These are phyloP conservation scores for Torymus texanus DNA, from an alignment of 2,888 invertebrate species.

Conservation along the genomic window DNA sequence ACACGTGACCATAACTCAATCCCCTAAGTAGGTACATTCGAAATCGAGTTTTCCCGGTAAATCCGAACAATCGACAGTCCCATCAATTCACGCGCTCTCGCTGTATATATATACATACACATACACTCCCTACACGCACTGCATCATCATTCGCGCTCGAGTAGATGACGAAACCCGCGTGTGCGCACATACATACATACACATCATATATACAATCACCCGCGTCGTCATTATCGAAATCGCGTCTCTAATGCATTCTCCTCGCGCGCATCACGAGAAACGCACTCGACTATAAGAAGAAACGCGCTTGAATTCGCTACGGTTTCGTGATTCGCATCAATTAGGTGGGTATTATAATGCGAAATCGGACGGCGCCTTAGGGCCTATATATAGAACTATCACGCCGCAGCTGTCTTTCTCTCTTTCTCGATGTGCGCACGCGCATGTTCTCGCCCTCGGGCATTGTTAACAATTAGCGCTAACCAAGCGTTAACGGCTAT, in stretches of 20 bases:
- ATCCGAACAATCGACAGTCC: background rate
- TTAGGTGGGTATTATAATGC: constrained; percentile 69
- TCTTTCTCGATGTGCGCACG: too few species aligned
- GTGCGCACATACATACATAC: background rate
- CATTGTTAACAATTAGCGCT: constrained; percentile 64
- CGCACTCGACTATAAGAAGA: constrained; percentile 50
- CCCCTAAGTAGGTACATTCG: background rate
- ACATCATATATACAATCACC: background rate
- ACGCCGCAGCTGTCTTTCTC: background rate
- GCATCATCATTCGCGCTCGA: too few species aligned
- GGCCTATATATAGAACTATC: constrained; percentile 51
- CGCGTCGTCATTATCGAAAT: constrained; percentile 8
- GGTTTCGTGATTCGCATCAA: constrained; percentile 69
- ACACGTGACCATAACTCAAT: constrained; percentile 18
- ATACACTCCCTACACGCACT: too few species aligned
- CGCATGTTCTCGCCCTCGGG: constrained; percentile 13
- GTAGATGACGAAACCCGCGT: too few species aligned
- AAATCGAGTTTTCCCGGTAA: constrained; percentile 5
- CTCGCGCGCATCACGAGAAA: constrained; percentile 5
- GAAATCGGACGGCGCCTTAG: constrained; percentile 68
- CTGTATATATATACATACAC: background rate
- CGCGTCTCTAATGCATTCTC: constrained; percentile 31
- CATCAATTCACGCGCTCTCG: constrained; percentile 2
- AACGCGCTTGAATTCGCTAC: constrained; percentile 64
- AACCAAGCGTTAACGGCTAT: constrained; percentile 73